A percentile compares a stretch with the other conserved stretches of the same genome.
These are phyloP conservation scores for Pyrgus malvae DNA, from an alignment of 2,888 invertebrate species.

Conservation along the genomic window DNA sequence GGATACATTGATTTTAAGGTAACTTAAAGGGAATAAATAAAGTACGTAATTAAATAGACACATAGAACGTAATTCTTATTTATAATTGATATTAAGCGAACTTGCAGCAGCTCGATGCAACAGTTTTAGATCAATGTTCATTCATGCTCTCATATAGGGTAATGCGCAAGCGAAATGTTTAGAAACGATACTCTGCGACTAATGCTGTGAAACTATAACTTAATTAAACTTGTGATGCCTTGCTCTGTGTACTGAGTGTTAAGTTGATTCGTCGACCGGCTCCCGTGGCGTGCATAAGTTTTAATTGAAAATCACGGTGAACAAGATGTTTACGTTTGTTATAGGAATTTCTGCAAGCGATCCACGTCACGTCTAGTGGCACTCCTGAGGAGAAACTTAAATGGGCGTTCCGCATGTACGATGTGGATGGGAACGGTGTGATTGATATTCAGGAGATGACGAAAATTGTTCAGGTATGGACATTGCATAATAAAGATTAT, in stretches of 20 bases:
- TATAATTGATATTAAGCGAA: constrained; percentile 30
- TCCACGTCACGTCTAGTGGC: constrained; percentile 98
- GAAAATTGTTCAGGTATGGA: constrained; percentile 96
- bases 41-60: background rate
- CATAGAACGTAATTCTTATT: no score
- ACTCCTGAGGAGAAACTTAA: constrained; percentile 99
- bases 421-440: constrained; percentile 98
- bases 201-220: constrained; percentile 30
- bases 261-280: constrained; percentile 1
- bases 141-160: no score
- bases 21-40: constrained; percentile 45
- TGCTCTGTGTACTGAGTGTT: constrained; percentile 17
- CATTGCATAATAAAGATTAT: background rate
- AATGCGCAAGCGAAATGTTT: constrained; percentile 37
- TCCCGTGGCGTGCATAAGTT: constrained; percentile 15
- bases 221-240: constrained; percentile 9
- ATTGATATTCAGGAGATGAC: constrained; percentile 99
- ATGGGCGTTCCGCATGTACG: constrained; percentile 99
- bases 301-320: constrained; percentile 36
- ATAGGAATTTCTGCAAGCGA: constrained; percentile 97
- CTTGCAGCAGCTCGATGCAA: no score
- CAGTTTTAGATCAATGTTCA: no score
- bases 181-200: constrained; percentile 27
- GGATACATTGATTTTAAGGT: constrained; percentile 99
- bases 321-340: constrained; percentile 64